Percentiles rank a stretch among this genome's conserved stretches.
phyloP scores from a whole-genome alignment of 2,797 vertebrate genomes.

The Ptychadena robeensis region DNA sequence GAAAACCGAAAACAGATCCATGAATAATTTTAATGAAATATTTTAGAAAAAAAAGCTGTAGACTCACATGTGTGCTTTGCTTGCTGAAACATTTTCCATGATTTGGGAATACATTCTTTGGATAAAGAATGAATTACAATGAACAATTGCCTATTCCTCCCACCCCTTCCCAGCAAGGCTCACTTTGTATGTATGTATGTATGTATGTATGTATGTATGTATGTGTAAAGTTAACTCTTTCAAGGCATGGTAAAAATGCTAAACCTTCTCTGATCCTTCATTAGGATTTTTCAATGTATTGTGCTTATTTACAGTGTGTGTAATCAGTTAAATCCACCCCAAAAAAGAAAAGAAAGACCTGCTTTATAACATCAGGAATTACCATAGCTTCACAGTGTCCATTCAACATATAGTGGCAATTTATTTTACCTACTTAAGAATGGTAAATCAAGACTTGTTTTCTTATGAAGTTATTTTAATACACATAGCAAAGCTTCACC shows the following conservation, averaged over 20 bases:
- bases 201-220: neutral
- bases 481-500: neutral
- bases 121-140: constrained; percentile 26
- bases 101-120: constrained; percentile 51
- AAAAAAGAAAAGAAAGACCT: constrained; percentile 8
- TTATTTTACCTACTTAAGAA: neutral
- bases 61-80: constrained; percentile 50
- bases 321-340: neutral
- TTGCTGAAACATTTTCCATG: constrained; percentile 32
- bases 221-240: constrained; percentile 17
- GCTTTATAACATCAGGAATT: constrained; percentile 4
- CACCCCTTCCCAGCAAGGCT: neutral
- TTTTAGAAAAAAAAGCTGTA: constrained; percentile 53
- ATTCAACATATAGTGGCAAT: neutral
- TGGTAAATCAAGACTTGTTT: neutral
- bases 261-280: neutral
- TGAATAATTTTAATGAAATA: constrained; percentile 60
- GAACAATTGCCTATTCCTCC: constrained; percentile 13
- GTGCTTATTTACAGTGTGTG: constrained; percentile 18
- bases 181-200: neutral
- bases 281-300: constrained; percentile 8
- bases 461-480: neutral
- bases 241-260: neutral
- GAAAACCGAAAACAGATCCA: constrained; percentile 54
- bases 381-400: constrained; percentile 18